Evolutionary conservation across 2,888 invertebrate species (phyloP).

Genomic region (Chouioia cunea): DNA sequence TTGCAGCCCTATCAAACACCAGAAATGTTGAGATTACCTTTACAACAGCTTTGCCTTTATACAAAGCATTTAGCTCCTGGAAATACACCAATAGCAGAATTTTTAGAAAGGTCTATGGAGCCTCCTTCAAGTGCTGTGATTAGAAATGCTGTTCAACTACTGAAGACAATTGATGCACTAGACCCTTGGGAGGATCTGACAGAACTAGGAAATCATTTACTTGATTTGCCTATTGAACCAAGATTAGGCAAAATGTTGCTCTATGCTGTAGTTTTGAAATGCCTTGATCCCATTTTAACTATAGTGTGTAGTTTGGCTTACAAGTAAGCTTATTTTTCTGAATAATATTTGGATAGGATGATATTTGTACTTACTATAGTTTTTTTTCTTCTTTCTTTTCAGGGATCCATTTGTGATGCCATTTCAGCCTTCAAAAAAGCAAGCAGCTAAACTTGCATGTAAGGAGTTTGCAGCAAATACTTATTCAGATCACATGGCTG

Average conservation of each 20-base stretch:
- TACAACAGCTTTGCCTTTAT: constrained; percentile 92
- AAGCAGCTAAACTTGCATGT: constrained; percentile 74
- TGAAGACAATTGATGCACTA: constrained; percentile 87
- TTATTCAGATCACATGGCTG: constrained; percentile 90
- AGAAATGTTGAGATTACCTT: constrained; percentile 87
- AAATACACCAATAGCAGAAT: constrained; percentile 84
- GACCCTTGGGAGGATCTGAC: constrained; percentile 89
- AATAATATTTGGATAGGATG: background rate
- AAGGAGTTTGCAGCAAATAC: constrained; percentile 81
- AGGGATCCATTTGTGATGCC: constrained; percentile 86
- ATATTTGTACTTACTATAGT: background rate
- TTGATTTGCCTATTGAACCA: constrained; percentile 94
- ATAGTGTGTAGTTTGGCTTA: constrained; percentile 89
- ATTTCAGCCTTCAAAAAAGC: constrained; percentile 76
- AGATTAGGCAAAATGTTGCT: constrained; percentile 92
- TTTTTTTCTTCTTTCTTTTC: constrained; percentile 42
- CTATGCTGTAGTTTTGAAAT: constrained; percentile 90
- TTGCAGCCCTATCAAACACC: constrained; percentile 84
- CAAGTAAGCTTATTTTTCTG: constrained; percentile 69
- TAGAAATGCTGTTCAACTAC: constrained; percentile 78
- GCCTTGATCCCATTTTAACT: constrained; percentile 92
- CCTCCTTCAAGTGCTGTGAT: constrained; percentile 86
- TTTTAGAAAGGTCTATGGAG: constrained; percentile 86
- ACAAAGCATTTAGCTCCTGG: constrained; percentile 85
- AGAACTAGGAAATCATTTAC: constrained; percentile 86